These are phyloP conservation scores for Subacronicta megacephala DNA, from an alignment of 2,888 invertebrate species.

Conservation along the genomic window DNA sequence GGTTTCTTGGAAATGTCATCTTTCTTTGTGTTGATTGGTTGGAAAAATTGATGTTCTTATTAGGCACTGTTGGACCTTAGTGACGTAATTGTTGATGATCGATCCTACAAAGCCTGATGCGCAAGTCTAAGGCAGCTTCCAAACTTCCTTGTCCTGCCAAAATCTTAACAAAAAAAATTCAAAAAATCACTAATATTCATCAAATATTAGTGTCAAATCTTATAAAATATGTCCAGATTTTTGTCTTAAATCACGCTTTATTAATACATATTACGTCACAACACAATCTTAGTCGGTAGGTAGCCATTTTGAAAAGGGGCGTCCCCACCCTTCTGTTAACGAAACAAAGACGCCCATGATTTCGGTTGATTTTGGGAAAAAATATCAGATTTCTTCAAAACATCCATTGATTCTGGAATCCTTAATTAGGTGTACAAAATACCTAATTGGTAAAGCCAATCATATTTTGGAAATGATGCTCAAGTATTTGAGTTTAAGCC, in stretches of 20 bases:
- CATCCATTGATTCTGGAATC: no score
- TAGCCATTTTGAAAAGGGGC: slow-evolving; percentile 83
- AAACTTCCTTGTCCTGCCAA: slow-evolving; percentile 18
- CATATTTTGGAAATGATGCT: no score
- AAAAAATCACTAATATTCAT: neutral
- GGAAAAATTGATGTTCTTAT: slow-evolving; percentile 6
- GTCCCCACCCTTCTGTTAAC: slow-evolving; percentile 59
- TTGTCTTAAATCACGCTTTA: slow-evolving; percentile 15
- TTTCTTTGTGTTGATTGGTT: slow-evolving; percentile 26
- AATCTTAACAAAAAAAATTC: slow-evolving; percentile 1
- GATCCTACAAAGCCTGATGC: slow-evolving; percentile 28
- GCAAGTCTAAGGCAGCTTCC: slow-evolving; percentile 6
- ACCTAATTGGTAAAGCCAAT: no score
- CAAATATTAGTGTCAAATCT: neutral
- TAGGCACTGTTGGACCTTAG: neutral
- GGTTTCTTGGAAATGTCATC: neutral
- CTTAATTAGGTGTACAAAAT: no score
- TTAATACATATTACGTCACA: slow-evolving; percentile 63
- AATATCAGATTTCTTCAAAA: no score
- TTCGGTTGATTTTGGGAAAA: slow-evolving; percentile 4
- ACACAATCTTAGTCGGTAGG: slow-evolving; percentile 52
- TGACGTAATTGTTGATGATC: slow-evolving; percentile 30
- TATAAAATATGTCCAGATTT: slow-evolving; percentile 2
- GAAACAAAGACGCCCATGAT: slow-evolving; percentile 40
- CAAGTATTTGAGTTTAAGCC: no score